phyloP scores from a whole-genome alignment of 2,797 vertebrate genomes.

The Ficedula albicollis region DNA sequence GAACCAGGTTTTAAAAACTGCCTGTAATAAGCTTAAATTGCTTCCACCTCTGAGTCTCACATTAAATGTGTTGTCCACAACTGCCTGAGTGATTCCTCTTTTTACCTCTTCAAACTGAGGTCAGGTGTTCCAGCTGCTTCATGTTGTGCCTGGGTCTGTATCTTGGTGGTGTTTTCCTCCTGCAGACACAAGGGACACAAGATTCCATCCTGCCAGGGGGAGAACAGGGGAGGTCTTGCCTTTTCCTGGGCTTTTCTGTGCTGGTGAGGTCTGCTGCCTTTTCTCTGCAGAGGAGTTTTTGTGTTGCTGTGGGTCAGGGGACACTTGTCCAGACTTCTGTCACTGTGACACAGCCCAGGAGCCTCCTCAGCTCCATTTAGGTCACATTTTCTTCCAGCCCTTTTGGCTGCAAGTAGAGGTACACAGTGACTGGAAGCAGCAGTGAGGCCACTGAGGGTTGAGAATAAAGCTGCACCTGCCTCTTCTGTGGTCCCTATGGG shows the following conservation, averaged over 20 bases:
- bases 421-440: neutral
- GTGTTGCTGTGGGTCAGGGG: neutral
- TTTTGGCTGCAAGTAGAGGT: neutral
- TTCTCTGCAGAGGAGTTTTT: neutral
- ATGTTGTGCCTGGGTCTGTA: neutral
- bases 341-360: neutral
- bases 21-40: neutral
- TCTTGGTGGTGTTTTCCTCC: neutral
- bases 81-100: neutral
- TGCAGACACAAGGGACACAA: neutral
- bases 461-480: neutral
- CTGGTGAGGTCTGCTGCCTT: neutral
- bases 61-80: neutral
- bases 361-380: neutral
- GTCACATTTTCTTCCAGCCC: neutral
- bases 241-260: neutral
- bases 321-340: neutral
- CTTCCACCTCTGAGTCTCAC: neutral
- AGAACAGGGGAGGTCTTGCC: neutral
- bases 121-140: neutral
- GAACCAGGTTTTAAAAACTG: neutral
- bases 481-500: neutral
- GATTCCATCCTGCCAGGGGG: neutral
- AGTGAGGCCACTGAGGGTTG: neutral
- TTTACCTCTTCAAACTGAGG: neutral